A percentile compares a stretch with the other conserved stretches of the same genome.
These are phyloP conservation scores for Noctua janthe DNA, from an alignment of 2,888 invertebrate species.

Conservation along the genomic window DNA sequence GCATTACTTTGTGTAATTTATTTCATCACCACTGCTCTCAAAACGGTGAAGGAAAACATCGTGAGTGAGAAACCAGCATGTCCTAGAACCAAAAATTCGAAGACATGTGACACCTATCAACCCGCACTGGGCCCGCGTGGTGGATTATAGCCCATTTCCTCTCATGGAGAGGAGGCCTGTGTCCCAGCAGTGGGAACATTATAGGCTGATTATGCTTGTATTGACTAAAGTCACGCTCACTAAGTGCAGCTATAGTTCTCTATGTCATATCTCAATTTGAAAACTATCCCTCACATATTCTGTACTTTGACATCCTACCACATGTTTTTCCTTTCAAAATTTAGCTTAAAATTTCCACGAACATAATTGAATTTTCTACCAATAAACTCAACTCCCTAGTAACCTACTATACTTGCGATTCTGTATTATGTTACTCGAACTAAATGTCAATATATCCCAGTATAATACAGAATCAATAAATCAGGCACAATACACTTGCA, in stretches of 20 bases:
- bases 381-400: neutral
- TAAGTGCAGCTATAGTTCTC: neutral
- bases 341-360: neutral
- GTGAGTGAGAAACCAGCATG: too few relatives aligned
- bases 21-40: too few relatives aligned
- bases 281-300: neutral
- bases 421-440: neutral
- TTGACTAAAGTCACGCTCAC: neutral
- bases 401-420: neutral
- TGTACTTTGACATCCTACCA: neutral
- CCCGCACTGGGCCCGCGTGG: too few relatives aligned
- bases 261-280: neutral
- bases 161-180: too few relatives aligned
- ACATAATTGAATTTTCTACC: slow-evolving; percentile 1
- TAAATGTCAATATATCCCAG: slow-evolving; percentile 23
- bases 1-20: too few relatives aligned
- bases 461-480: slow-evolving; percentile 52
- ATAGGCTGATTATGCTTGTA: neutral
- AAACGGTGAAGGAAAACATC: too few relatives aligned
- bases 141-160: too few relatives aligned
- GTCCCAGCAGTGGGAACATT: too few relatives aligned
- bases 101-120: too few relatives aligned
- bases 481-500: slow-evolving; percentile 48
- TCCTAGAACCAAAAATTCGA: too few relatives aligned
- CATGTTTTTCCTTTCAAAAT: slow-evolving; percentile 11